Evolutionary conservation across 2,888 invertebrate genomes (phyloP).

Genomic region (Chirona hameri): DNA sequence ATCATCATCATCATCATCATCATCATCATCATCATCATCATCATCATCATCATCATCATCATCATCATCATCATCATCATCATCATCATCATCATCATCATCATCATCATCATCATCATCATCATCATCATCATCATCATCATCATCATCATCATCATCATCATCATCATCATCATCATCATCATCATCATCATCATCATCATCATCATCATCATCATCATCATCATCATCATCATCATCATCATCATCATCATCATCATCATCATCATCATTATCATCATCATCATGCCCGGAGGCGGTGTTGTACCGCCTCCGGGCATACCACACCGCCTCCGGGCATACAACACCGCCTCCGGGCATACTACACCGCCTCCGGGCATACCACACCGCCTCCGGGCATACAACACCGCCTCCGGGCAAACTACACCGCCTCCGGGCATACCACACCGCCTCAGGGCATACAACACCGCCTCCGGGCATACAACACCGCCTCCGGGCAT

Average conservation of each 20-base stretch:
- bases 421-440: too few relatives aligned
- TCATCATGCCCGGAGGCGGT: not conserved
- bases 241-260: conserved; percentile 22
- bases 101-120: not conserved
- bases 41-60: not conserved
- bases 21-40: not conserved
- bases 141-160: not conserved
- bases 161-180: not conserved
- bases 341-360: too few relatives aligned
- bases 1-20: not conserved
- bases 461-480: too few relatives aligned
- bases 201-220: not conserved
- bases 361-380: too few relatives aligned
- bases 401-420: too few relatives aligned
- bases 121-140: not conserved
- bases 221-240: conserved; percentile 22
- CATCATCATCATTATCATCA: conserved; percentile 22
- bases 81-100: not conserved
- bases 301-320: too few relatives aligned
- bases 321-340: too few relatives aligned
- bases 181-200: not conserved
- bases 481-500: too few relatives aligned
- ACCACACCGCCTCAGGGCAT: too few relatives aligned
- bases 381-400: too few relatives aligned
- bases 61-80: not conserved